phyloP scores from a whole-genome alignment of 2,888 invertebrate genomes.

The Drosophila aldrichi region DNA sequence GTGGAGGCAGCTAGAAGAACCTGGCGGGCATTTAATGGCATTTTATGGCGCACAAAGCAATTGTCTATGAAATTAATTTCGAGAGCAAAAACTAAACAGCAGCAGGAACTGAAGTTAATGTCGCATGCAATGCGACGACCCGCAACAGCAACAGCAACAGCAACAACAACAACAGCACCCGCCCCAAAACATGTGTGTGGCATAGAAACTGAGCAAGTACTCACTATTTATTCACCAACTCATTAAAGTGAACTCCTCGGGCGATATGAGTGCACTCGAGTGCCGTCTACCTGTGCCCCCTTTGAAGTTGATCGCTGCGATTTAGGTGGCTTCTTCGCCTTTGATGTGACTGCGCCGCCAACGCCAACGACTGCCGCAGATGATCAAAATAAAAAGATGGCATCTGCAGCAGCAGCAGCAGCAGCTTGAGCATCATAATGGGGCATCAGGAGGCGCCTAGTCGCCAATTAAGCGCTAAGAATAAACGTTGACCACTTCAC shows the following conservation, averaged over 20 bases:
- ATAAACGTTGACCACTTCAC: conserved; percentile 74
- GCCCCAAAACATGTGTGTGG: conserved; percentile 23
- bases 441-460: conserved; percentile 68
- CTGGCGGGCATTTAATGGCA: conserved; percentile 57
- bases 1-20: conserved; percentile 24
- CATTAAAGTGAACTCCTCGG: conserved; percentile 11
- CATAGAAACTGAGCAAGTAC: conserved; percentile 8
- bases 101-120: conserved; percentile 72
- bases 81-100: conserved; percentile 48
- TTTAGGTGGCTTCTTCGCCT: conserved; percentile 39
- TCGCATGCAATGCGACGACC: conserved; percentile 71
- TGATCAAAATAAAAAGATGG: conserved; percentile 34
- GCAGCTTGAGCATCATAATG: conserved; percentile 53
- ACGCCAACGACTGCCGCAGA: conserved; percentile 20
- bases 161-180: conserved; percentile 24
- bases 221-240: conserved; percentile 25
- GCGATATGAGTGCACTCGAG: conserved; percentile 10
- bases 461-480: conserved; percentile 66
- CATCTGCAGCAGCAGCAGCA: conserved; percentile 10
- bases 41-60: conserved; percentile 72
- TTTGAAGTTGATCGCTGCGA: conserved; percentile 51
- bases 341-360: conserved; percentile 48
- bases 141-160: conserved; percentile 24
- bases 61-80: conserved; percentile 78
- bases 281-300: conserved; percentile 41